phyloP scores from a whole-genome alignment of 2,888 invertebrate genomes.

The Campoplex capitator region DNA sequence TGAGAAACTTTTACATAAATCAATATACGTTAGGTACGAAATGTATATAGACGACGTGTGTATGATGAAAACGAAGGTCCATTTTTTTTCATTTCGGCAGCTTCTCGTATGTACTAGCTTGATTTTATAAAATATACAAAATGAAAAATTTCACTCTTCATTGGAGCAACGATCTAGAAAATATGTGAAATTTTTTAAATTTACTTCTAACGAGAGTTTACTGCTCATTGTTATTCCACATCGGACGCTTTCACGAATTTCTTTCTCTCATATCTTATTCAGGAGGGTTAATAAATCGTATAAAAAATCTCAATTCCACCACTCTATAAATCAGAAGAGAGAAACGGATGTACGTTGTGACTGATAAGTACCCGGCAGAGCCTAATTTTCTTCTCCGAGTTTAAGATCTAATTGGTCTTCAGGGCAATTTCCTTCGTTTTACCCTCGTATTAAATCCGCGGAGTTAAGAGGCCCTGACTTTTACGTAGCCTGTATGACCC shows the following conservation, averaged over 20 bases:
- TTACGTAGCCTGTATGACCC: constrained; percentile 19
- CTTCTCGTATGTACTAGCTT: too few relatives aligned
- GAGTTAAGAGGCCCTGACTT: constrained; percentile 17
- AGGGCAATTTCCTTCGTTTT: constrained; percentile 47
- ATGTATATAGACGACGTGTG: not conserved
- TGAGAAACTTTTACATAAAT: constrained; percentile 2
- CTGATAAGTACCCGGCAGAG: constrained; percentile 13
- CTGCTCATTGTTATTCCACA: not conserved
- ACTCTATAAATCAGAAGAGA: constrained; percentile 1
- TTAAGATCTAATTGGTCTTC: constrained; percentile 53
- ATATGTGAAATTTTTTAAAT: not conserved
- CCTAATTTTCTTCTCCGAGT: constrained; percentile 18
- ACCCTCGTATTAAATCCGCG: constrained; percentile 34
- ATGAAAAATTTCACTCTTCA: not conserved
- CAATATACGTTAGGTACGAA: constrained; percentile 23
- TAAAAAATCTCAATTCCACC: not conserved
- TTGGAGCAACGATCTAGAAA: not conserved
- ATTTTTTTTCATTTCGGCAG: not conserved
- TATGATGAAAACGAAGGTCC: not conserved
- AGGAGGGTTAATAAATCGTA: constrained; percentile 7
- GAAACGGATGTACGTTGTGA: constrained; percentile 29
- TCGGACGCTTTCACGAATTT: not conserved
- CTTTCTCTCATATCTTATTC: not conserved
- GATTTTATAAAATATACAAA: not conserved
- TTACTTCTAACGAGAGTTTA: not conserved